Percentiles rank a stretch among this genome's conserved stretches.
These are phyloP conservation scores for Perizoma affinitatum DNA, from an alignment of 2,888 invertebrate species.

Conservation along the genomic window DNA sequence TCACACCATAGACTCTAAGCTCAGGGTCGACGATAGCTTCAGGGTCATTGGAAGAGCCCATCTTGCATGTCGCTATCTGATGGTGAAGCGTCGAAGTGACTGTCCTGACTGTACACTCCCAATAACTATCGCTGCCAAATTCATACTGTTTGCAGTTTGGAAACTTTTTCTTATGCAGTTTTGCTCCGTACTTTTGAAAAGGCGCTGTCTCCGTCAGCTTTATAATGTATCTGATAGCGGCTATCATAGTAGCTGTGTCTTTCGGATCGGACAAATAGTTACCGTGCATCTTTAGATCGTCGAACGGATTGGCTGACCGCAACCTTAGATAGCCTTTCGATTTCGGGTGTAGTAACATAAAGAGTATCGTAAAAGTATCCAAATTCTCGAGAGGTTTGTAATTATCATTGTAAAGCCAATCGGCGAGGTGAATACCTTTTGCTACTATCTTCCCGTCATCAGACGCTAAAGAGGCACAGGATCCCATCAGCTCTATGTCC, in stretches of 20 bases:
- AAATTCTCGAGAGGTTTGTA: constrained; percentile 68
- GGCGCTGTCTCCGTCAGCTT: constrained; percentile 82
- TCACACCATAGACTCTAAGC: constrained; percentile 85
- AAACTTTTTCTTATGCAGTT: constrained; percentile 78
- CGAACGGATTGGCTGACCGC: constrained; percentile 85
- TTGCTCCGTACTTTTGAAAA: constrained; percentile 85
- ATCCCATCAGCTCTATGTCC: constrained; percentile 86
- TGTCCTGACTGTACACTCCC: constrained; percentile 86
- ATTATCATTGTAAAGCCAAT: constrained; percentile 70
- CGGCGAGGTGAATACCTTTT: constrained; percentile 65
- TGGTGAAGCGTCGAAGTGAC: constrained; percentile 87
- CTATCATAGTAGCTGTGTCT: constrained; percentile 85
- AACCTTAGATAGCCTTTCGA: constrained; percentile 87
- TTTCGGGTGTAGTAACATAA: constrained; percentile 85
- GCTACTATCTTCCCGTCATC: constrained; percentile 78
- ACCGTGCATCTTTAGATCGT: constrained; percentile 87
- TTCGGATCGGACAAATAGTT: constrained; percentile 87
- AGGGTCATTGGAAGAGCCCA: constrained; percentile 85
- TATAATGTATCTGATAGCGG: constrained; percentile 83
- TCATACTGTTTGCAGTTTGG: constrained; percentile 80
- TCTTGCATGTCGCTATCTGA: constrained; percentile 88
- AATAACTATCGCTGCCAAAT: constrained; percentile 85
- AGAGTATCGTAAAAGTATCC: constrained; percentile 77
- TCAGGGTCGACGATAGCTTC: constrained; percentile 86
- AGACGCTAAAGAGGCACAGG: constrained; percentile 82